Conservation (phyloP, 2,888 invertebrate genomes). For the Autographa gamma region DNA sequence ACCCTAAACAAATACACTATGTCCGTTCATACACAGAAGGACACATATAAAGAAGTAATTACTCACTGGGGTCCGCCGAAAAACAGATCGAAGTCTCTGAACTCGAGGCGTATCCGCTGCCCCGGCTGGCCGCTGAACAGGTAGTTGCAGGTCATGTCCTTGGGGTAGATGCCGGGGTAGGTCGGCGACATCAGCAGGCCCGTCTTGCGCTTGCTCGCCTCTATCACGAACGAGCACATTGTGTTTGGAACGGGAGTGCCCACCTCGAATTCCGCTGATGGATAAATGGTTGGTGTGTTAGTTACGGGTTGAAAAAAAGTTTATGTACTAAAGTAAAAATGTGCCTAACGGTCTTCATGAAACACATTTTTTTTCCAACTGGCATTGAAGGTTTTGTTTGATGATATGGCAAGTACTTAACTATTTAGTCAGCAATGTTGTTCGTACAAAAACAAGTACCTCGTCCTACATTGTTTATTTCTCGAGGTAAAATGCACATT, state of each 20-base stretch:
- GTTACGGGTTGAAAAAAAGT: too few relatives aligned
- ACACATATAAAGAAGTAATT: not conserved
- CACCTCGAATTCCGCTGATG: slow-evolving; percentile 96
- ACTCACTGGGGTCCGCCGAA: slow-evolving; percentile 99
- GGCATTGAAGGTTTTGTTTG: too few relatives aligned
- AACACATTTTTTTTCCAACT: too few relatives aligned
- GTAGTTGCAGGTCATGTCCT: slow-evolving; percentile 97
- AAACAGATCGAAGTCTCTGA: slow-evolving; percentile 99
- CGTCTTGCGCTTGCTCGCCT: slow-evolving; percentile 92
- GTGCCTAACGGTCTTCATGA: too few relatives aligned
- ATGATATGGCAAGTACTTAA: too few relatives aligned
- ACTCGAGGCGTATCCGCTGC: slow-evolving; percentile 97
- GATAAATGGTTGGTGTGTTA: too few relatives aligned
- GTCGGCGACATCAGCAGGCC: slow-evolving; percentile 98
- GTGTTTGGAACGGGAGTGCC: slow-evolving; percentile 96
- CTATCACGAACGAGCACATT: slow-evolving; percentile 96
- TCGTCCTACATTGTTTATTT: too few relatives aligned
- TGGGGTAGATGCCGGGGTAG: slow-evolving; percentile 99
- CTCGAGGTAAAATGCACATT: slow-evolving; percentile 6
- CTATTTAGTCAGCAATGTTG: too few relatives aligned
- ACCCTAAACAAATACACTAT: not conserved
- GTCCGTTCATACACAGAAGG: not conserved
- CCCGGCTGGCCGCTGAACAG: slow-evolving; percentile 96
- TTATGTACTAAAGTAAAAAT: too few relatives aligned
- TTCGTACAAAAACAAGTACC: too few relatives aligned